phyloP scores from a whole-genome alignment of 2,888 invertebrate species.

The Eupithecia vulgata region DNA sequence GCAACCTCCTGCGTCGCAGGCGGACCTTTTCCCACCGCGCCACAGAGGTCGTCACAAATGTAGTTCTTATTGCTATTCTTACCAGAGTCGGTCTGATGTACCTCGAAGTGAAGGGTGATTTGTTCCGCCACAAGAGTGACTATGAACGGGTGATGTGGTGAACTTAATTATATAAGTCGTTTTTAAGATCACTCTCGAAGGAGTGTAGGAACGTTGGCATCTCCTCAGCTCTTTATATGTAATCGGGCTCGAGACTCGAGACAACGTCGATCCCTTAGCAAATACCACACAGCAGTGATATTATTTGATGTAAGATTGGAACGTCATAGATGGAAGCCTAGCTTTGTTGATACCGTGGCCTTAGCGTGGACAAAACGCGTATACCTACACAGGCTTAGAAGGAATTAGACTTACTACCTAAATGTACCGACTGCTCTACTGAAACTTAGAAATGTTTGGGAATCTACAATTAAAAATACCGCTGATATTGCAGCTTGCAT shows the following conservation, averaged over 20 bases:
- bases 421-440: neutral
- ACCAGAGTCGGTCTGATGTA: constrained; percentile 66
- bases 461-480: neutral
- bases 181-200: constrained; percentile 69
- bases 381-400: neutral
- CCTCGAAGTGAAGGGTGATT: constrained; percentile 57
- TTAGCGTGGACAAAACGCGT: neutral
- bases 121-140: constrained; percentile 79
- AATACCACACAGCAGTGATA: constrained; percentile 73
- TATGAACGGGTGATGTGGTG: constrained; percentile 75
- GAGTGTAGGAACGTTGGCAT: constrained; percentile 65
- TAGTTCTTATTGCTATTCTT: constrained; percentile 49
- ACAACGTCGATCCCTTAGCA: constrained; percentile 69
- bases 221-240: constrained; percentile 62
- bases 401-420: neutral
- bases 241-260: constrained; percentile 46
- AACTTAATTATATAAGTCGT: constrained; percentile 67
- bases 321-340: constrained; percentile 47
- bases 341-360: constrained; percentile 21
- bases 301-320: constrained; percentile 72
- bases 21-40: too few species aligned
- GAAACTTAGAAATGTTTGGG: neutral
- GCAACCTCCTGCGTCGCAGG: too few species aligned
- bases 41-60: neutral
- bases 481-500: neutral